Evolutionary conservation across 2,797 vertebrate genomes (phyloP), one percentile per base, ranked within the genome.

Genomic region (Chaenodraco wilsoni): DNA sequence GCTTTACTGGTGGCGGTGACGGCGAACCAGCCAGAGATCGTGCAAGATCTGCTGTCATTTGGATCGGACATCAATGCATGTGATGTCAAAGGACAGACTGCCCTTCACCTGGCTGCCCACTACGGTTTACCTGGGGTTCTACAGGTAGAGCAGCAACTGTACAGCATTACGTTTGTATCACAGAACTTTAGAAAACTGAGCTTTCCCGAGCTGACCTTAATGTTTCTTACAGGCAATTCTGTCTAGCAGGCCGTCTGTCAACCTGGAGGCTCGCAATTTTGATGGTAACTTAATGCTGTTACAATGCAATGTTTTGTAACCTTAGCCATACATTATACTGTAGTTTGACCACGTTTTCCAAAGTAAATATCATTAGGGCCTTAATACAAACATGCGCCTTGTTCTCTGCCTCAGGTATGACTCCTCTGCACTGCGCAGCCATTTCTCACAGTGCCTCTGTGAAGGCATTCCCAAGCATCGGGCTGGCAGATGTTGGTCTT

Each of bases 1-100:
- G 95, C 97, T 46, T 91, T 97, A 74, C 89, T 98, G 70, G 96
- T 98, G 72, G 96, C 96, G 0, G 96, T 96, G 21, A 92, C 96
- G 0, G 97, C 97, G 71, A 96, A 97, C 84, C 96, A 97, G 75
- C 92, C 96, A 0, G 94, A 94, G 43, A 97, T 98, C 10, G 95
- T 97, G 54, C 93, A 94, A 40, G 96, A 97, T 66, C 92, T 98
- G 23, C 88, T 98, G 74, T 90, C 68, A 7, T 84, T 98, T 33
- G 96, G 96, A 9, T 92, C 96, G 0, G 96, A 97, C 59, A 90
- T 95, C 80, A 95, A 96, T 0, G 94, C 95, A 21, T 95, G 95
- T 3, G 96, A 98, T 65, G 91, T 95, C 60, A 96, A 95, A 41
- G 97, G 96, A 57, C 96, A 97, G 65, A 97, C 95, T 0, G 91